Conservation (phyloP, 2,797 vertebrate species). For the Cynodonichthys magdalenae region DNA sequence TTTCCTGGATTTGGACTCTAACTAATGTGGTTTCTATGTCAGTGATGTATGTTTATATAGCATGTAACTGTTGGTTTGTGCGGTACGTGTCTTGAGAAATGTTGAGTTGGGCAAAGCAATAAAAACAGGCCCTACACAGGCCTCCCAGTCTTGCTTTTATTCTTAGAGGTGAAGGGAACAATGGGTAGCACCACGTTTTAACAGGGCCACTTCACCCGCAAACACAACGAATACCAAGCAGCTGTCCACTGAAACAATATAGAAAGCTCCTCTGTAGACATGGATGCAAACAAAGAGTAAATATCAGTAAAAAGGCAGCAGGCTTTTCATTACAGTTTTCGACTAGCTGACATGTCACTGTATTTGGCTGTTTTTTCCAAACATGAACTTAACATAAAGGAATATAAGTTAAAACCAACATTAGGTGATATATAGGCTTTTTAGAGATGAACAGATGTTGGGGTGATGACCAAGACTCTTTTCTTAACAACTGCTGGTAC, state of each 20-base stretch:
- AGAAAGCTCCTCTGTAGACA: constrained; percentile 59
- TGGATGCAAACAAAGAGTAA: constrained; percentile 63
- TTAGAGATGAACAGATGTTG: constrained; percentile 84
- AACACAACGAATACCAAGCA: constrained; percentile 84
- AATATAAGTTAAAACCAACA: constrained; percentile 60
- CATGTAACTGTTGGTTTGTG: constrained; percentile 58
- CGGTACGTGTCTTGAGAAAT: constrained; percentile 59
- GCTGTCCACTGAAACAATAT: constrained; percentile 82
- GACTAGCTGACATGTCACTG: neutral
- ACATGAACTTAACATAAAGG: constrained; percentile 36
- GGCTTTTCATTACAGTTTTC: constrained; percentile 15
- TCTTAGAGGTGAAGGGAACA: constrained; percentile 77
- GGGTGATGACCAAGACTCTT: constrained; percentile 77
- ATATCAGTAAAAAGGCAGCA: constrained; percentile 32
- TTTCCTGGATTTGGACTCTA: constrained; percentile 52
- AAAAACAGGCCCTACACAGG: constrained; percentile 76
- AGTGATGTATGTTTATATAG: constrained; percentile 56
- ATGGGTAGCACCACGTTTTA: constrained; percentile 78
- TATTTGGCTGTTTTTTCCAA: constrained; percentile 32
- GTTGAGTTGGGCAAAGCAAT: constrained; percentile 74
- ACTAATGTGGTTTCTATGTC: constrained; percentile 73
- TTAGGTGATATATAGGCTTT: constrained; percentile 66
- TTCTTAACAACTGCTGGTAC: constrained; percentile 80
- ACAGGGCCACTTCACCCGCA: constrained; percentile 82
- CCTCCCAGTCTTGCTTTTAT: constrained; percentile 84